Percentiles rank a stretch among this genome's conserved stretches.
Evolutionary conservation across 1,140 invertebrate species (phyloP).

Genomic region (Drosophila yakuba): DNA sequence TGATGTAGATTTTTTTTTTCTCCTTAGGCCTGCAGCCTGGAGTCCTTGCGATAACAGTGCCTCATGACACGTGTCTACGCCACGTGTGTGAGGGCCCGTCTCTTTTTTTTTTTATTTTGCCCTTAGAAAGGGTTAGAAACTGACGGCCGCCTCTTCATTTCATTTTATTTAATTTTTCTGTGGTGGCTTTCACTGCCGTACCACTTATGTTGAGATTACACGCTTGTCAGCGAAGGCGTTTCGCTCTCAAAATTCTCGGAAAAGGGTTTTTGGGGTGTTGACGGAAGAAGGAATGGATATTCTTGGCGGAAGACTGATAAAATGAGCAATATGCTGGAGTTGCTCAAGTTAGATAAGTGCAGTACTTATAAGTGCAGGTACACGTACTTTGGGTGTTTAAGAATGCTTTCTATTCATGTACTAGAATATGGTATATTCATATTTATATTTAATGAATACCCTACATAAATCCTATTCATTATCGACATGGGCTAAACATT

Average conservation of each 20-base stretch:
- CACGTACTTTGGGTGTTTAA: background rate
- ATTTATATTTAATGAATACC: background rate
- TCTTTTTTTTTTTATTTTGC: too few relatives aligned
- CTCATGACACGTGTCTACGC: conserved; percentile 61
- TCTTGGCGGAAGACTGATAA: conserved; percentile 29
- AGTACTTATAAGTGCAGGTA: background rate
- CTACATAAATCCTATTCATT: background rate
- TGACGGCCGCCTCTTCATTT: conserved; percentile 8
- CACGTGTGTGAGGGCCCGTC: conserved; percentile 44
- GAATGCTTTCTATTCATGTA: background rate
- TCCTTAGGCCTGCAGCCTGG: conserved; percentile 30
- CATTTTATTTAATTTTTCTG: conserved; percentile 33
- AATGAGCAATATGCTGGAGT: conserved; percentile 44
- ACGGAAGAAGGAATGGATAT: background rate
- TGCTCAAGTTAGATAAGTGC: conserved; percentile 16
- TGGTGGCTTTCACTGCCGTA: conserved; percentile 16
- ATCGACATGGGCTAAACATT: background rate
- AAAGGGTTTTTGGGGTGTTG: conserved; percentile 22
- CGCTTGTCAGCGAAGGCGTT: conserved; percentile 65
- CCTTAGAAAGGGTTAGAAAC: conserved; percentile 36
- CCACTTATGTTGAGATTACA: conserved; percentile 73
- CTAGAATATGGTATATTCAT: too few relatives aligned
- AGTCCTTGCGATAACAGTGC: conserved; percentile 60
- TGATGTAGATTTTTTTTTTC: conserved; percentile 1
- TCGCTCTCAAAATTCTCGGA: conserved; percentile 11